Base-by-base conservation (phyloP, 2,797 vertebrate species). In the Pampus argenteus region DNA sequence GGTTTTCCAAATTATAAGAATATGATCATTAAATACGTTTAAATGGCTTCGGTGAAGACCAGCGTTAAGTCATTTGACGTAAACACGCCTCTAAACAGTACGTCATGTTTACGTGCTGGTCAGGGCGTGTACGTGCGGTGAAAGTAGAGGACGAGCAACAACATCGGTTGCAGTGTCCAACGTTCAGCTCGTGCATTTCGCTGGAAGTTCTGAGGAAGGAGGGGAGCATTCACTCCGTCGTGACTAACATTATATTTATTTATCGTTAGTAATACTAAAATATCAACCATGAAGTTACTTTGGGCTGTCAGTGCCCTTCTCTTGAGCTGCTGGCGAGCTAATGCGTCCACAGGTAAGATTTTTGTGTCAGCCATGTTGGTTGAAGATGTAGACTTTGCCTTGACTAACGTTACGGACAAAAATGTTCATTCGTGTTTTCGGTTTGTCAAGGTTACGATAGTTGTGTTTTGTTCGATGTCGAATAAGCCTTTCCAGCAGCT, bases 291-390 rank as follows among this genome's bases (percentile, higher is more conserved):
- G 94, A 86, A 87, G 88, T 52, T 93, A 2, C n/a, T 94, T 25
- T 91, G 88, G 86, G 88, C 74, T 51, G 49, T 93, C 45, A 22
- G 82, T 25, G 90, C 86, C 83, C 83, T 95, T 52, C 66, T 94
- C 40, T 20, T 93, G 71, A 83, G 86, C 88, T 89, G 90, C 68
- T 93, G 86, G 76, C 75, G 76, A 74, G 85, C 87, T 56, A 78
- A 71, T 18, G 92, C 93, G 14, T 52, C 44, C 66, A 92, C 94
- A 93, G 94, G 95, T 95, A 92, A 91, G 89, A 75, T 50, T 63
- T 70, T 29, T 3, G 23, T 49, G 87, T 91, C 91, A 77, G 91
- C 89, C 90, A 87, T 89, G 70, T 91, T 88, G 69, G 79, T 68
- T 69, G 44, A 44, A 76, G 23, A 81, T 74, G 66, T 54, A 81